phyloP scores from a whole-genome alignment of 2,797 vertebrate genomes.

The Labeo calbasu region DNA sequence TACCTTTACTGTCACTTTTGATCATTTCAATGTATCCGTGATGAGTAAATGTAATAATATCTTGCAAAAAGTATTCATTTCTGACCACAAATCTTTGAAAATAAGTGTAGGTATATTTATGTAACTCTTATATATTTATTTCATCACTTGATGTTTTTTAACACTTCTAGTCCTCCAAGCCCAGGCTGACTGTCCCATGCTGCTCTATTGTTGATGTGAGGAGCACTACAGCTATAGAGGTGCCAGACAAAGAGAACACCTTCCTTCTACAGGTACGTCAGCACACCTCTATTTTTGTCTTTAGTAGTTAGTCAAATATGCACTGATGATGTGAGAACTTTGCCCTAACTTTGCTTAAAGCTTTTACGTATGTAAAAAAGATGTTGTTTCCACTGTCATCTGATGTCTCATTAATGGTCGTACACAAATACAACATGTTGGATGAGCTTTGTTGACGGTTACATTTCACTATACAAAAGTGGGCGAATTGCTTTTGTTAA shows the following conservation, averaged over 20 bases:
- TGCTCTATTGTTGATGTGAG: constrained; percentile 85
- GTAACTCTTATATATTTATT: neutral
- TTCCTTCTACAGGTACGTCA: constrained; percentile 86
- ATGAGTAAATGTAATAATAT: neutral
- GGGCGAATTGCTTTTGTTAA: neutral
- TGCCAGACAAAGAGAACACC: constrained; percentile 92
- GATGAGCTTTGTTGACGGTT: neutral
- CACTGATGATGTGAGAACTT: neutral
- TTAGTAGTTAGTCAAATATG: neutral
- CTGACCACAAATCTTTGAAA: neutral
- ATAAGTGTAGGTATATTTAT: no score
- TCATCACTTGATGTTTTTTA: neutral
- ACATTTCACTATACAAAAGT: neutral
- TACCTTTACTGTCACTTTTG: neutral
- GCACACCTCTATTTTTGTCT: neutral
- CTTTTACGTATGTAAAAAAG: neutral
- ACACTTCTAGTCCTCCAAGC: constrained; percentile 81
- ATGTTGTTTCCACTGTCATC: neutral
- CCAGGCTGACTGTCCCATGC: constrained; percentile 85
- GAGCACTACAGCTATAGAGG: constrained; percentile 88
- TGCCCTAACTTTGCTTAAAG: neutral
- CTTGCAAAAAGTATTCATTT: neutral
- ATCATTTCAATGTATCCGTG: neutral
- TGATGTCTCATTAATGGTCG: neutral
- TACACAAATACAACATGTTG: neutral